Evolutionary conservation across 2,113 vertebrate species (phyloP), one percentile per base, ranked within the genome.

Genomic region (Calypte anna): DNA sequence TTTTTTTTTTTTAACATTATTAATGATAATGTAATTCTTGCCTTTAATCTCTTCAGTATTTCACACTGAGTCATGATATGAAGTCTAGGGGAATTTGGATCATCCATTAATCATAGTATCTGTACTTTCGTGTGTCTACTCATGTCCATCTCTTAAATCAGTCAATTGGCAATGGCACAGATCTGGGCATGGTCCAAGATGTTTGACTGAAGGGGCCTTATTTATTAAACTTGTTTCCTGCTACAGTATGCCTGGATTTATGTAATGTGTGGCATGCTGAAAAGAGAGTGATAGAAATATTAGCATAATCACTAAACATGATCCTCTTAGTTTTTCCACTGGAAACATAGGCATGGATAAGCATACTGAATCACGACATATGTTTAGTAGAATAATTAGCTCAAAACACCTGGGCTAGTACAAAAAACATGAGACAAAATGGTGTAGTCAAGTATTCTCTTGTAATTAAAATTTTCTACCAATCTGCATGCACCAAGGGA

Each of bases 91-190:
- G 97, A 98, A 98, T 98, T 98, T 98, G 97, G 97, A 98, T 97
- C 97, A 94, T 97, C 98, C 98, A 98, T 99, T 99, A 98, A 99
- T 99, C 98, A 98, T 96, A 93, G 97, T 96, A 97, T 98, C 97
- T 98, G 96, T 98, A 97, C 93, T 98, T 98, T 86, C 97, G 98
- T 97, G 96, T 98, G 98, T 98, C 98, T 98, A 90, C 98, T 98
- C 98, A 98, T 98, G 98, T 98, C 98, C 98, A 97, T 98, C 98
- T 99, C 98, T 98, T 98, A 98, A 98, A 98, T 99, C 98, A 99
- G 98, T 98, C 98, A 97, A 96, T 98, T 98, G 97, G 98, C 98
- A 98, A 98, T 93, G 95, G 98, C 98, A 98, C 97, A 97, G 89
- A 86, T 82, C 91, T 97, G 96, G 97, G 97, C 94, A 84, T 69